Evolutionary conservation across 2,113 vertebrate genomes (phyloP), one percentile per base, ranked within the genome.

Genomic region (Zootoca vivipara): DNA sequence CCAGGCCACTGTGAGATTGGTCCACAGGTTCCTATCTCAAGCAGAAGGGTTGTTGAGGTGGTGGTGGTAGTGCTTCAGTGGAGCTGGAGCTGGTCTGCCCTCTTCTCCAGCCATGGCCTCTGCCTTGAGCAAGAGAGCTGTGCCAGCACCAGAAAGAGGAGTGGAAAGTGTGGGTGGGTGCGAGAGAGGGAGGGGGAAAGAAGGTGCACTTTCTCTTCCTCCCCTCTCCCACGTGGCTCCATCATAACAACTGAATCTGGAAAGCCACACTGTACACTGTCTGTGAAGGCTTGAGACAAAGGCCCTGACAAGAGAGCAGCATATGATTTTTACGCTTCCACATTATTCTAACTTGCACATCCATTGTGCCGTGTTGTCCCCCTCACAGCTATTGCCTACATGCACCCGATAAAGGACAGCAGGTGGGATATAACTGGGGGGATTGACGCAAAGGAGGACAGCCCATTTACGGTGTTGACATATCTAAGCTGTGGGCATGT

Each of bases 401-500:
- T 80, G 90, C 84, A 67, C 88, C 69, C 85, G 81, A 78, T 88
- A 65, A 64, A 74, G 83, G 85, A 73, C 92, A 91, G 89, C 75
- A 91, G 89, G 80, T 95, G 89, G 83, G 10, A 90, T 80, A 1
- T 90, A 88, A 89, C 91, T 70, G 56, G 35, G 69, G 91, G 91
- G 82, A 88, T 67, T 92, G 89, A 84, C 78, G 38, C 80, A 26
- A 40, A 91, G 83, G 81, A 88, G 90, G 81, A 87, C 65, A 81
- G 64, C 91, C 91, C 81, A 38, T 91, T 94, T 92, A 88, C 77
- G 6, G 70, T 88, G 91, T 67, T 95, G 94, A 94, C 91, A 90
- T 82, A 85, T 92, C 92, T 87, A 90, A 89, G 91, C 93, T 93
- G 91, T 89, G 92, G 93, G 94, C 91, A 86, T 74, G 84, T 92